phyloP scores from a whole-genome alignment of 2,797 vertebrate genomes.

The Dermochelys coriacea region DNA sequence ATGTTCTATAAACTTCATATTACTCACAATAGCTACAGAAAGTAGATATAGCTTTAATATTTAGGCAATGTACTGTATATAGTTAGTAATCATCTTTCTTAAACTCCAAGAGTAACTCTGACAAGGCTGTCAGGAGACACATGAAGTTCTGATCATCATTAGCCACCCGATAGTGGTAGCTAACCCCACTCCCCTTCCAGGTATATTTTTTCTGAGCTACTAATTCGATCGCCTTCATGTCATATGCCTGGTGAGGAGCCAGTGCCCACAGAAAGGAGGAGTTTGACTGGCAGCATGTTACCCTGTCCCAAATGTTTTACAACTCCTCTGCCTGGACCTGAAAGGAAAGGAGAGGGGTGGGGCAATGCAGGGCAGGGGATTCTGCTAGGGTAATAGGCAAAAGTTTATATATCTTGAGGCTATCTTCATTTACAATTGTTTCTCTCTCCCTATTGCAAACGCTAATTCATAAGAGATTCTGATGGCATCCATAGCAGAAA shows the following conservation, averaged over 20 bases:
- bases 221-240: not conserved
- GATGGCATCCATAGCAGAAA: not conserved
- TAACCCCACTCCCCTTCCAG: not conserved
- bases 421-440: not conserved
- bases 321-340: not conserved
- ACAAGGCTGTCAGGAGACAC: not conserved
- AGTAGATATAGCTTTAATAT: not conserved
- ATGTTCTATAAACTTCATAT: not conserved
- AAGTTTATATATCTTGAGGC: fast-evolving
- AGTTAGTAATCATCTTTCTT: not conserved
- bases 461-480: not conserved
- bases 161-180: not conserved
- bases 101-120: not conserved
- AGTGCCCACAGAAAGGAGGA: not conserved
- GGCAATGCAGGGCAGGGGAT: not conserved
- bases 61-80: not conserved
- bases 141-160: not conserved
- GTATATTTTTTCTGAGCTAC: not conserved
- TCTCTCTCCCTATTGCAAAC: not conserved
- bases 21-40: not conserved
- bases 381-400: not conserved
- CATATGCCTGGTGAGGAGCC: not conserved
- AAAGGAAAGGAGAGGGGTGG: not conserved
- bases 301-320: not conserved
- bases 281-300: not conserved